These are phyloP conservation scores for Chaetophractus vellerosus DNA, from an alignment of 2,797 vertebrate genomes.

Conservation along the genomic window DNA sequence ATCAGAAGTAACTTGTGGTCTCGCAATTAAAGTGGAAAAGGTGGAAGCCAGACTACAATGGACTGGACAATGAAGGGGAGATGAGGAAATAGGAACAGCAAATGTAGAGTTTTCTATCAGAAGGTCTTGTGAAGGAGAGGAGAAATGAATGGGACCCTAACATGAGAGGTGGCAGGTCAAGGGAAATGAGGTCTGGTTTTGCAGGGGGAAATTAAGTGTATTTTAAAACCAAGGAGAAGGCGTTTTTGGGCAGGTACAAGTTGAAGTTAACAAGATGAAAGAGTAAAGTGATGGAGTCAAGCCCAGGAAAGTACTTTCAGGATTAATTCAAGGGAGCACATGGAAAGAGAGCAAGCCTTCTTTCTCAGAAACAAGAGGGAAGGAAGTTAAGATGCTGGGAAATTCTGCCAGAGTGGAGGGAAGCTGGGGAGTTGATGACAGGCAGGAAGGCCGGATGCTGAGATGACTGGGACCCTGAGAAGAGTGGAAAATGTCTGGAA, in stretches of 20 bases:
- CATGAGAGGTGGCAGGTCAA: background rate
- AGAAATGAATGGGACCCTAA: background rate
- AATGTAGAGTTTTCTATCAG: background rate
- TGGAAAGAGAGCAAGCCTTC: background rate
- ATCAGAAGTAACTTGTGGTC: background rate
- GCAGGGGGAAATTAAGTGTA: background rate
- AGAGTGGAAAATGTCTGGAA: constrained; percentile 27
- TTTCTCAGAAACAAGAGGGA: background rate
- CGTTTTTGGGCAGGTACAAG: background rate
- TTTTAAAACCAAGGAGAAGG: constrained; percentile 65
- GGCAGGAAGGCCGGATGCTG: background rate
- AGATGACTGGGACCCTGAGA: background rate
- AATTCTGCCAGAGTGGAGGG: background rate
- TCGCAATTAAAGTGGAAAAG: background rate
- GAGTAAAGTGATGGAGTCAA: background rate
- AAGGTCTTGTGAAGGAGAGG: background rate
- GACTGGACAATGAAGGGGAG: background rate
- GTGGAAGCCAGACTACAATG: background rate
- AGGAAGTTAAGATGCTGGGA: background rate
- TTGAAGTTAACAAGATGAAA: background rate
- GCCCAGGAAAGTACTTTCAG: background rate
- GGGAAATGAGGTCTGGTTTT: constrained; percentile 36
- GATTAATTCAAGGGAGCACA: background rate
- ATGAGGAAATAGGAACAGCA: background rate
- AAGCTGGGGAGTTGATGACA: background rate